phyloP scores from a whole-genome alignment of 2,888 invertebrate species.

The Sarcophaga rosellei region DNA sequence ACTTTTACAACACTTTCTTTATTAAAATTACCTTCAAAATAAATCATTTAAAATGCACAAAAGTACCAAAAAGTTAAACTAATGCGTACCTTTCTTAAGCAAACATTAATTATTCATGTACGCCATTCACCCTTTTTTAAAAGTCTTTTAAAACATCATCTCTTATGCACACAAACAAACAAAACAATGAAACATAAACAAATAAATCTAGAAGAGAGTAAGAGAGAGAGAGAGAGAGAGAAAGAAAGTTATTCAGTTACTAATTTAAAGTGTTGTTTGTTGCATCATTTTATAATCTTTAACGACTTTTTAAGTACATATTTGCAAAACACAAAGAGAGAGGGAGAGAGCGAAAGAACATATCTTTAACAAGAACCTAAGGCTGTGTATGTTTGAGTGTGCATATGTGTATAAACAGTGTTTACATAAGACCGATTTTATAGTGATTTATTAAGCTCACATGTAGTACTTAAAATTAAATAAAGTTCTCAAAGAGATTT shows the following conservation, averaged over 20 bases:
- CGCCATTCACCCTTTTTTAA: background rate
- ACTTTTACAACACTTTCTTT: no score
- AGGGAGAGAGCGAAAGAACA: no score
- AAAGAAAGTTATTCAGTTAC: background rate
- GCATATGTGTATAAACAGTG: background rate
- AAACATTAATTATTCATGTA: background rate
- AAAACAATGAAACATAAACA: no score
- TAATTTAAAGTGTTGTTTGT: background rate
- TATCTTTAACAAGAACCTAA: background rate
- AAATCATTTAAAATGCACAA: no score
- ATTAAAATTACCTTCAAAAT: no score
- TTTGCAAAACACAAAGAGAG: no score
- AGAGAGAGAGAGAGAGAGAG: no score
- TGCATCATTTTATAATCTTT: background rate
- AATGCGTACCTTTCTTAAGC: background rate
- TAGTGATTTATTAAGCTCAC: conserved; percentile 31
- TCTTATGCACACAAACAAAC: no score
- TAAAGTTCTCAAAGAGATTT: background rate
- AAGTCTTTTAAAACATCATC: no score
- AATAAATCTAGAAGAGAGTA: no score
- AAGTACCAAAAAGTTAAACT: background rate
- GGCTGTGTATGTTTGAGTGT: background rate
- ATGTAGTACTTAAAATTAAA: background rate
- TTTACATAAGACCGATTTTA: background rate
- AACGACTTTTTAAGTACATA: no score